Percentiles rank a stretch among this genome's conserved stretches.
Conservation (phyloP, 2,113 vertebrate genomes). For the Nesoenas mayeri region DNA sequence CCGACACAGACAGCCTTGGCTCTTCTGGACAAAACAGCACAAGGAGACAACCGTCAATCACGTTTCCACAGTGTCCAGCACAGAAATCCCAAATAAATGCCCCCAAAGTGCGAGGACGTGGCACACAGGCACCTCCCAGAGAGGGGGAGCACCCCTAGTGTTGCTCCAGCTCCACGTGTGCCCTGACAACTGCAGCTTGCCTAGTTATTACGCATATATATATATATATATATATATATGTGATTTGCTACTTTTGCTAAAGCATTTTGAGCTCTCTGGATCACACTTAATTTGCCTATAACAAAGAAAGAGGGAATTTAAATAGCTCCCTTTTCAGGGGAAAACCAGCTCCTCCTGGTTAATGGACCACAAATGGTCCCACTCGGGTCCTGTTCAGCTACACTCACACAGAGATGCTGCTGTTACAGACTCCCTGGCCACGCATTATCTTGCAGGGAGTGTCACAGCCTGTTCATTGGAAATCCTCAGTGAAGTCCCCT, state of each 20-base stretch:
- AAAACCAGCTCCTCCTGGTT: too few species aligned
- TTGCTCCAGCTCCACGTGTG: not conserved
- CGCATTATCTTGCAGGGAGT: not conserved
- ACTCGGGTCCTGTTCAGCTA: too few species aligned
- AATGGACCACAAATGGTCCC: too few species aligned
- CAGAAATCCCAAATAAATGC: not conserved
- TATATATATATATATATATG: too few species aligned
- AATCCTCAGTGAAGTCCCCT: not conserved
- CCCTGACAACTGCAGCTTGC: not conserved
- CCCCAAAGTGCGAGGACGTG: accelerated
- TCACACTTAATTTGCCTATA: too few species aligned
- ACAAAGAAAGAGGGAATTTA: too few species aligned
- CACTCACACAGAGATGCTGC: too few species aligned
- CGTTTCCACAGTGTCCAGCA: not conserved
- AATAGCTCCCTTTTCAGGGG: too few species aligned
- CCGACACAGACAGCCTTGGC: not conserved
- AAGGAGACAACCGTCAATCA: not conserved
- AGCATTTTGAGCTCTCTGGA: too few species aligned
- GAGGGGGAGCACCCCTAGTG: not conserved
- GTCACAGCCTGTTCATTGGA: not conserved
- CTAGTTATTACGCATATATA: too few species aligned
- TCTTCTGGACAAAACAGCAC: conserved; percentile 22
- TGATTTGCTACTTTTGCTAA: too few species aligned
- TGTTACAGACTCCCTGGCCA: not conserved
- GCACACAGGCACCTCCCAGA: too few species aligned